Evolutionary conservation across 1,140 invertebrate species (phyloP).

Genomic region (Linepithema humile): DNA sequence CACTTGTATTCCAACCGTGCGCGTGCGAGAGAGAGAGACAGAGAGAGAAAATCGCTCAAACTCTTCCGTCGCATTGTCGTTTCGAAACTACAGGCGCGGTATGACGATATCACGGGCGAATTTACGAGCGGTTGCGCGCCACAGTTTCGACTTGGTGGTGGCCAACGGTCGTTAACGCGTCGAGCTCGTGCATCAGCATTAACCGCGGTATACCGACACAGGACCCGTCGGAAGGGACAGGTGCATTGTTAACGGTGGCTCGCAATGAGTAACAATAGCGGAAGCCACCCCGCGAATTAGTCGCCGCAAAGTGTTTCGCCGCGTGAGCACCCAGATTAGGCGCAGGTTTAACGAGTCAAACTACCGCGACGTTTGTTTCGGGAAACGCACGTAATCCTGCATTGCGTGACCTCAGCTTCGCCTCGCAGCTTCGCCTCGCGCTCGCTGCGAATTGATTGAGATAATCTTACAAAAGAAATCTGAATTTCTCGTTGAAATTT

Average conservation of each 20-base stretch:
- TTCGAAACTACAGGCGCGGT: slow-evolving; percentile 19
- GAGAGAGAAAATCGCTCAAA: neutral
- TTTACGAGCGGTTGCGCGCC: slow-evolving; percentile 43
- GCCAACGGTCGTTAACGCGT: slow-evolving; percentile 49
- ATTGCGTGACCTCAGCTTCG: neutral
- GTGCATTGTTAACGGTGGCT: slow-evolving; percentile 48
- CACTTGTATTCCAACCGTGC: neutral
- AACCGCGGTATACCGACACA: slow-evolving; percentile 13
- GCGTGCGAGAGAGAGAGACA: neutral
- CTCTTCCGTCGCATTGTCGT: slow-evolving; percentile 32
- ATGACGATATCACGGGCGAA: slow-evolving; percentile 42
- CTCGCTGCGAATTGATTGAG: neutral
- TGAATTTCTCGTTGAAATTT: neutral
- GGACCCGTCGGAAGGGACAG: slow-evolving; percentile 32
- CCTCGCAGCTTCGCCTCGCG: neutral
- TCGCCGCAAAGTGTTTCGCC: slow-evolving; percentile 41
- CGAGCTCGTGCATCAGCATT: slow-evolving; percentile 57
- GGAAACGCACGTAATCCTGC: neutral
- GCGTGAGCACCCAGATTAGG: slow-evolving; percentile 37
- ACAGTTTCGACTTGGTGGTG: slow-evolving; percentile 53
- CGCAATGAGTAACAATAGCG: slow-evolving; percentile 50
- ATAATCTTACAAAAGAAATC: neutral
- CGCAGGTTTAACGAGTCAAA: slow-evolving; percentile 38
- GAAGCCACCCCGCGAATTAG: slow-evolving; percentile 51
- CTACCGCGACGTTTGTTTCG: slow-evolving; percentile 45